Base-by-base conservation (phyloP, 2,888 invertebrate species). In the Tillus elongatus region DNA sequence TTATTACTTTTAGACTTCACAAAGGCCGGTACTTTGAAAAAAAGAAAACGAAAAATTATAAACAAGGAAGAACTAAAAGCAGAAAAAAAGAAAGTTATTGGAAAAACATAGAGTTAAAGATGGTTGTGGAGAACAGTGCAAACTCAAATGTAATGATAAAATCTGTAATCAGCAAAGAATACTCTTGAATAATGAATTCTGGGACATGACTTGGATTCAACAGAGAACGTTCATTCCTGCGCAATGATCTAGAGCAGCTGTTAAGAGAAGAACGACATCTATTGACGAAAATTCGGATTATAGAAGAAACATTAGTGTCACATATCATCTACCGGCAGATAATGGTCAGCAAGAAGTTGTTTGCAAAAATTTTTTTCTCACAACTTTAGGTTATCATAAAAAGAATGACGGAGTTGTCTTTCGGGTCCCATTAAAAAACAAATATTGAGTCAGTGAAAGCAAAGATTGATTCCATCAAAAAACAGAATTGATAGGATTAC, bases 371-470 rank as follows among this genome's bases (percentile, higher is more conserved):
- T 19, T 19, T 19, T 19, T 19, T 19, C 24, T 19, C 6, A 19
- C 24, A 8, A 19, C 24, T 19, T 19, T 19, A 19, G 24, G 24
- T 8, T 19, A 8, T 19, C 6, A 19, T 9, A n/a, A 19, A 19
- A 19, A 19, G 6, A 19, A 19, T 19, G 24, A 19, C n/a, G n/a
- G 24, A 6, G n/a, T 19, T 9, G 6, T 19, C 24, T n/a, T n/a
- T n/a, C n/a, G n/a, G n/a, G n/a, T n/a, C n/a, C n/a, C n/a, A n/a
- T n/a, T n/a, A n/a, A n/a, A n/a, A 19, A 19, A 19, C n/a, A n/a
- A 8, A 19, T 19, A 19, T 19, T 8, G 6, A 19, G 29, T 29
- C 4, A 9, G 29, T n/a, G 34, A 35, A 19, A 19, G n/a, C 6
- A 19, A 8, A 6, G n/a, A 19, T 8, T 19, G 6, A 19, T n/a